Base-by-base conservation (phyloP, 2,113 vertebrate genomes). In the Dipodomys ordii region DNA sequence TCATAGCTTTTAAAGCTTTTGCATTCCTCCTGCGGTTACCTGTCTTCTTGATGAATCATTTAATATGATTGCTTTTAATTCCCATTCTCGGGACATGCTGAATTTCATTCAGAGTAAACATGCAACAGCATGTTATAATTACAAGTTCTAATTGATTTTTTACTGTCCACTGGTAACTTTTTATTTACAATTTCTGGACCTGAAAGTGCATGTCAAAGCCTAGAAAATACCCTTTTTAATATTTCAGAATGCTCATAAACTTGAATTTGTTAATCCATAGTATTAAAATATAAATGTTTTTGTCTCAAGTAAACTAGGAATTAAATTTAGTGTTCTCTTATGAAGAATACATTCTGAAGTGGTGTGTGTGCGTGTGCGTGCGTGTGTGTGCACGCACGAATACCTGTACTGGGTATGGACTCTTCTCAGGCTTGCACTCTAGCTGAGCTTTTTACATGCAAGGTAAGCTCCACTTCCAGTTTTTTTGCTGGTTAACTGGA, bases 11-110 rank as follows among this genome's bases (percentile, higher is more conserved):
- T 67, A 64, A 60, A 72, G 74, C 57, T 83, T 93, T 87, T 49
- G n/a, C 4, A 78, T 39, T n/a, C 18, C 27, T 91, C 53, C 79
- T 84, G 69, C 0, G 46, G 65, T 80, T 84, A 93, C 89, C 68
- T 92, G n/a, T 90, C 89, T 87, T 83, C 46, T 81, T 13, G 7
- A 93, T 86, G 83, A 96, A 87, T 93, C 68, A 92, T 93, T 86
- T 90, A 92, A 71, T 92, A 72, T 65, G 68, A 5, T 90, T 79
- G 62, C 91, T 93, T 94, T 92, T 90, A 53, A 93, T 95, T 89
- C n/a, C 46, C 22, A 49, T 72, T 96, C 93, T 92, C 78, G 87
- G 44, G 44, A 73, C 44, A 39, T 84, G 64, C 30, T 77, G 83
- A 82, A 67, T 90, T 92, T 92, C 46, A 60, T 81, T 87, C 76